Percentiles rank a stretch among this genome's conserved stretches.
Conservation (phyloP, 2,797 vertebrate genomes). For the Pteronotus mesoamericanus region DNA sequence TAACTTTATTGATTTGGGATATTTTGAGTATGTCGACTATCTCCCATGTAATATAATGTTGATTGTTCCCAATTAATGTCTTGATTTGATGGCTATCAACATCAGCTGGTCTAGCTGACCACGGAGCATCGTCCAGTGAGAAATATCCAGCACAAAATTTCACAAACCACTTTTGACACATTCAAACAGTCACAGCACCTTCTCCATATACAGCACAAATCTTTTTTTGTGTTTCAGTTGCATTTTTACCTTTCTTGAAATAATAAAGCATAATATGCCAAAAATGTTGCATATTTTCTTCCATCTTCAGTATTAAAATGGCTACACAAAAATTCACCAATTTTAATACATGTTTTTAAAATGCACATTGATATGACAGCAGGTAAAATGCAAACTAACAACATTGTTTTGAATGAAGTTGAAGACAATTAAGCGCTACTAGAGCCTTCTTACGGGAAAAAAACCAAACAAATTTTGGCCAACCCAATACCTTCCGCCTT, state of each 20-base stretch:
- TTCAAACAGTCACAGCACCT: not conserved
- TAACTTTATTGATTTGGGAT: not conserved
- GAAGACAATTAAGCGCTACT: not conserved
- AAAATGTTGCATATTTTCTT: not conserved
- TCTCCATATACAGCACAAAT: not conserved
- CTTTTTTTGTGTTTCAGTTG: not conserved
- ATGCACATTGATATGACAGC: not conserved
- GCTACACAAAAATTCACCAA: not conserved
- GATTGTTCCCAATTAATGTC: not conserved
- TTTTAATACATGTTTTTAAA: not conserved
- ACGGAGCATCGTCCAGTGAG: not conserved
- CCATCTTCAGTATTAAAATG: not conserved
- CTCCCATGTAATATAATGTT: not conserved
- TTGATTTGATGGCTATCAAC: not conserved
- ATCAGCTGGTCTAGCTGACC: not conserved
- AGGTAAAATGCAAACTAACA: not conserved
- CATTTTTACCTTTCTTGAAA: not conserved
- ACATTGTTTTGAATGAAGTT: not conserved
- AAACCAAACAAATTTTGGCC: not conserved
- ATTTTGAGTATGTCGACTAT: not conserved
- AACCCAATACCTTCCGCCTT: not conserved
- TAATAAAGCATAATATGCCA: too few relatives aligned
- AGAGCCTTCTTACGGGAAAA: not conserved
- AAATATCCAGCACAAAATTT: not conserved
- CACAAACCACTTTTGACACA: not conserved